These are phyloP conservation scores for Lutjanus campechanus DNA, from an alignment of 2,797 vertebrate species.

Conservation along the genomic window DNA sequence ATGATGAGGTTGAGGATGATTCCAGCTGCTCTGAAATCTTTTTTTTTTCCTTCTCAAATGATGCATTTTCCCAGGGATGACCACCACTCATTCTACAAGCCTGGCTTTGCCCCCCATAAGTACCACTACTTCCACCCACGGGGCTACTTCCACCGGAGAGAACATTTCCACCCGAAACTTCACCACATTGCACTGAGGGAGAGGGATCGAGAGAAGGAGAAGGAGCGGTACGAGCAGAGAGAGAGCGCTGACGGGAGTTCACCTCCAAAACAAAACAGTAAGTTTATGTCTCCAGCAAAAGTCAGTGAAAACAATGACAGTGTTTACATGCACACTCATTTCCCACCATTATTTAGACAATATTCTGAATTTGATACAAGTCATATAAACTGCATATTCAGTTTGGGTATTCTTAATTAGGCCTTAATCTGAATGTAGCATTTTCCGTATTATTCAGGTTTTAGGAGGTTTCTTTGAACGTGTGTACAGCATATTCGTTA, in stretches of 20 bases:
- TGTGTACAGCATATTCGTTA: too few relatives aligned
- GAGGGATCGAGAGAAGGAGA: conserved; percentile 26
- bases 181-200: conserved; percentile 26
- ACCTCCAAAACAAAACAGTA: conserved; percentile 49
- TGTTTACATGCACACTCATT: too few relatives aligned
- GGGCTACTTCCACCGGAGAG: conserved; percentile 22
- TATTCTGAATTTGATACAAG: too few relatives aligned
- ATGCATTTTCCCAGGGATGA: conserved; percentile 71
- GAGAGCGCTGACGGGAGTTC: conserved; percentile 27
- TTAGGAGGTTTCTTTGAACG: too few relatives aligned
- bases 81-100: conserved; percentile 60
- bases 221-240: conserved; percentile 46
- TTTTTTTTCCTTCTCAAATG: background rate
- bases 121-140: conserved; percentile 36
- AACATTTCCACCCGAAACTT: conserved; percentile 44
- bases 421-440: too few relatives aligned
- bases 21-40: conserved; percentile 1
- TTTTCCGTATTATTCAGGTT: too few relatives aligned
- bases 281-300: conserved; percentile 23
- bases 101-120: conserved; percentile 50
- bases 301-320: background rate
- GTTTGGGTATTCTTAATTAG: too few relatives aligned
- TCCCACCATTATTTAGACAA: too few relatives aligned
- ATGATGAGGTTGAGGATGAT: background rate
- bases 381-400: too few relatives aligned